Conservation (phyloP, 2,797 vertebrate species). For the Odontamblyopus lacepedii region DNA sequence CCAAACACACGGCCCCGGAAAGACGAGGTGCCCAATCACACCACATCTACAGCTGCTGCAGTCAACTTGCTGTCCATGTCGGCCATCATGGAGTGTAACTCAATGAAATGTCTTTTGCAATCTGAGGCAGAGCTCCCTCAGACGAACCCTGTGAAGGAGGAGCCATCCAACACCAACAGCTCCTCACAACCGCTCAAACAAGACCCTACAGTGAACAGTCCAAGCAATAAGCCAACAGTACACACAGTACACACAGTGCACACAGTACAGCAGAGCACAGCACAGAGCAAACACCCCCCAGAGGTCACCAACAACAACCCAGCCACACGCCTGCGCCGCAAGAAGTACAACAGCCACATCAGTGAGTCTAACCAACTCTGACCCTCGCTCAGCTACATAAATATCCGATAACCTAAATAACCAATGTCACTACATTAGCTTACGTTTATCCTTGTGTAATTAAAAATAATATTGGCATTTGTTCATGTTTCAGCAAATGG, state of each 20-base stretch:
- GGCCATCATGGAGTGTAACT: conserved; percentile 83
- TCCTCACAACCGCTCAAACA: conserved; percentile 26
- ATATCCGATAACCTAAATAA: not conserved
- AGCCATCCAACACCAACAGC: conserved; percentile 14
- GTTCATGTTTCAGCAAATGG: conserved; percentile 64
- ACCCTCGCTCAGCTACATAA: too few species aligned
- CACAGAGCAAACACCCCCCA: conserved; percentile 45
- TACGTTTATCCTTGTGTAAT: not conserved
- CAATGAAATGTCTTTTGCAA: conserved; percentile 85
- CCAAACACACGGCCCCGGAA: conserved; percentile 70
- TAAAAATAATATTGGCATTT: not conserved
- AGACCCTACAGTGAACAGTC: conserved; percentile 19
- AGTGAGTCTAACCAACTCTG: conserved; percentile 62
- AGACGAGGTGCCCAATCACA: conserved; percentile 69
- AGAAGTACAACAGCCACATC: conserved; percentile 74
- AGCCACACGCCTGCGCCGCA: conserved; percentile 73
- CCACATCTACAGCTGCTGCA: conserved; percentile 33
- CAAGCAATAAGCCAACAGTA: conserved; percentile 15
- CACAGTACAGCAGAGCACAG: conserved; percentile 12
- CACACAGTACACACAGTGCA: too few species aligned
- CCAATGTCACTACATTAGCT: not conserved
- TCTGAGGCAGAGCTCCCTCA: conserved; percentile 58
- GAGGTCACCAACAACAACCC: conserved; percentile 64
- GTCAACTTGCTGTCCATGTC: conserved; percentile 84
- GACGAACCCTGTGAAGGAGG: conserved; percentile 31